Evolutionary conservation across 1,140 invertebrate genomes (phyloP), one percentile per base, ranked within the genome.

Genomic region (Calycopis cecrops): DNA sequence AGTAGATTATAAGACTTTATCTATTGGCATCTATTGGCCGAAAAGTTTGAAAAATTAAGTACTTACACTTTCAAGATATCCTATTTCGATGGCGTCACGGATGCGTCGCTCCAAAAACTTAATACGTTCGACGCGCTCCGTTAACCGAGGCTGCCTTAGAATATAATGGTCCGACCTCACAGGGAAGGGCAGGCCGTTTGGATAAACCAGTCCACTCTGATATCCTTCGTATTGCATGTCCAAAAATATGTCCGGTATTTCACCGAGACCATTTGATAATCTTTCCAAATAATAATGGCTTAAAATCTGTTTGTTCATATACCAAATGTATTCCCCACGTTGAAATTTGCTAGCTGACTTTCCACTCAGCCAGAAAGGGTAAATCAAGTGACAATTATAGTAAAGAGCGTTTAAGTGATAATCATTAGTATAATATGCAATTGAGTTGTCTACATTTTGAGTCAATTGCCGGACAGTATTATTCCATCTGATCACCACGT

Each of bases 361-460:
- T 58, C 87, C 84, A 61, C 79, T 85, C 37, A 92, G 87, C 88
- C 90, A 92, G 78, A 80, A 87, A 2, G 94, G 92, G 60, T 90
- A 91, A 16, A 90, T 89, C 21, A 93, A 60, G 52, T 92, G 89
- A 44, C 89, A 85, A 63, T 92, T 92, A 66, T 91, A 91, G 76
- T 94, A 93, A 65, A 91, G 92, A 1, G 90, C 73, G 67, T 94
- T 93, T n/a, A 94, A 82, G 57, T 90, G 91, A 52, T 92, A 83
- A 76, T 94, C 94, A 60, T 95, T 91, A 0, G 92, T 92, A 87
- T 92, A 95, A 74, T 95, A 95, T 16, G 88, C 85, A 14, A 95
- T 48, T 50, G 90, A 80, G 55, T 91, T 88, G 18, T 89, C 79
- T 4, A 87, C 87, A n/a, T 75, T 88, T 10, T 74, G 57, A 34